Conservation (phyloP, 2,113 vertebrate species). For the Xenus cinereus region DNA sequence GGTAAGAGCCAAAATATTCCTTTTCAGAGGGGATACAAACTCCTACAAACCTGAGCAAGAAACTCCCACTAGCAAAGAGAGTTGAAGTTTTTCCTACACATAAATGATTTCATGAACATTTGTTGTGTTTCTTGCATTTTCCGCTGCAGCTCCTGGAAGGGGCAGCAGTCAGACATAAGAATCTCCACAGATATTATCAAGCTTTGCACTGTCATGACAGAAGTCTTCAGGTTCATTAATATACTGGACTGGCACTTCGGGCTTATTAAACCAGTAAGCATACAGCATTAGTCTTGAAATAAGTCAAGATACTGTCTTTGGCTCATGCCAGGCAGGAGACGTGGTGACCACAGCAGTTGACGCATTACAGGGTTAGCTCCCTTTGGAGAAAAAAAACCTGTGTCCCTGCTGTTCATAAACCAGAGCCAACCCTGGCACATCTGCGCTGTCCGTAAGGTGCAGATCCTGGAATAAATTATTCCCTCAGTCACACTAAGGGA, state of each 20-base stretch:
- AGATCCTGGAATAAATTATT: neutral
- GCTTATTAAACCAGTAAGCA: neutral
- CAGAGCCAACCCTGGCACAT: neutral
- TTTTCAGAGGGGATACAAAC: neutral
- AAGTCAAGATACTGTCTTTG: neutral
- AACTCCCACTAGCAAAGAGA: neutral
- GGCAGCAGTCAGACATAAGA: neutral
- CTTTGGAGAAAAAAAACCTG: neutral
- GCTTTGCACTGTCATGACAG: neutral
- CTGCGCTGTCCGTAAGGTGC: neutral
- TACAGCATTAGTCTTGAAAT: neutral
- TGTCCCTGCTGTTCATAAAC: neutral
- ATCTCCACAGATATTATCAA: neutral
- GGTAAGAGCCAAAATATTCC: neutral
- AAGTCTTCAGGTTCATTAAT: neutral
- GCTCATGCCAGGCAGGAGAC: neutral
- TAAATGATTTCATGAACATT: neutral
- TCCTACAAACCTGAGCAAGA: neutral
- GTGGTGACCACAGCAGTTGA: accelerated
- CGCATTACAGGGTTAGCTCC: neutral
- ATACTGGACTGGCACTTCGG: neutral
- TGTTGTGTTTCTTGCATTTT: neutral
- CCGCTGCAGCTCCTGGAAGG: neutral
- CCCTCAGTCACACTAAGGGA: neutral
- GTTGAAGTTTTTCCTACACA: neutral